Conservation (phyloP, 2,113 vertebrate genomes). For the Eulemur macaco region DNA sequence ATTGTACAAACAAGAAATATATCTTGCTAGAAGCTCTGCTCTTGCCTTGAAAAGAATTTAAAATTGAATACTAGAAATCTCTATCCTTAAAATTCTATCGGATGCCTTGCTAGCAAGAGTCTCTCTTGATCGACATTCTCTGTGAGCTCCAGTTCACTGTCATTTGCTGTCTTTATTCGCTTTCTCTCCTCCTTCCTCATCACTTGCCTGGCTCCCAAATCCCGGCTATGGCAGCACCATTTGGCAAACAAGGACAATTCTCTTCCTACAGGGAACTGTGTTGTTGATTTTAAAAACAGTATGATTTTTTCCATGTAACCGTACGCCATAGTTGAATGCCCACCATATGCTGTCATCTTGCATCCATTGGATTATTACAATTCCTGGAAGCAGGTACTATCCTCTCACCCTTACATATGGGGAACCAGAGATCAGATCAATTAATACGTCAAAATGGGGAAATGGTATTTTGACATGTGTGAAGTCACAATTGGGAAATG, state of each 20-base stretch:
- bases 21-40: neutral
- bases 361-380: neutral
- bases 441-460: neutral
- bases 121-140: neutral
- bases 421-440: neutral
- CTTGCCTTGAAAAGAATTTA: neutral
- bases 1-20: neutral
- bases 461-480: neutral
- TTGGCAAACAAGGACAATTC: neutral
- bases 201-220: neutral
- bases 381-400: neutral
- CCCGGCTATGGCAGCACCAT: neutral
- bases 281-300: neutral
- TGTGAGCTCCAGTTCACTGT: no score
- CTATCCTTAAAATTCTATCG: neutral
- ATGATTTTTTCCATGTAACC: neutral
- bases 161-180: neutral
- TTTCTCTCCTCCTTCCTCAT: neutral
- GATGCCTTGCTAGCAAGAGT: accelerated
- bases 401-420: neutral
- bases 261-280: neutral
- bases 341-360: no score
- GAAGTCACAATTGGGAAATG: neutral
- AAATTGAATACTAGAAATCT: neutral
- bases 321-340: no score